A percentile compares a stretch with the other conserved stretches of the same genome.
These are phyloP conservation scores for Solea senegalensis DNA, from an alignment of 2,113 vertebrate species.

Conservation along the genomic window DNA sequence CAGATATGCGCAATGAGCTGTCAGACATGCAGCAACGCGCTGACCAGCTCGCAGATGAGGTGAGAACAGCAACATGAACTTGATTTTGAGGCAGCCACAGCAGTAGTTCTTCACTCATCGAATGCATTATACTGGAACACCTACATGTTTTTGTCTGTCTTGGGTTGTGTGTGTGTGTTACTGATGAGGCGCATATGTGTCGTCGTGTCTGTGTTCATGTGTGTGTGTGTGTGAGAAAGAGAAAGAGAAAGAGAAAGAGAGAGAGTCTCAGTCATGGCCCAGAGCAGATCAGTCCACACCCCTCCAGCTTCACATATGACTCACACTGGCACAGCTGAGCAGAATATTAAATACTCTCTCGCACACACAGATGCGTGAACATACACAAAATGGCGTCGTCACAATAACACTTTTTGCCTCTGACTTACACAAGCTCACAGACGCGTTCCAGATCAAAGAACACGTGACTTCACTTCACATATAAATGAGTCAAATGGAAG, in stretches of 20 bases:
- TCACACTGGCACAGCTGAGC: constrained; percentile 76
- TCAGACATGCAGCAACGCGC: constrained; percentile 98
- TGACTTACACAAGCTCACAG: constrained; percentile 14
- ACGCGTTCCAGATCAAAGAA: not conserved
- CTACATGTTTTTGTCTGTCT: not conserved
- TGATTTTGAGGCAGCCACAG: not conserved
- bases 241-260: constrained; percentile 4
- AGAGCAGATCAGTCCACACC: constrained; percentile 50
- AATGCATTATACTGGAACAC: constrained; percentile 3
- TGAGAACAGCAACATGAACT: constrained; percentile 67
- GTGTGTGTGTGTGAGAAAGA: constrained; percentile 1
- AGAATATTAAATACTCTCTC: constrained; percentile 70
- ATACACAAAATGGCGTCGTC: constrained; percentile 65
- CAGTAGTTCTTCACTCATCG: not conserved
- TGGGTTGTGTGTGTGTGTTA: constrained; percentile 2
- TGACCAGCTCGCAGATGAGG: constrained; percentile 97
- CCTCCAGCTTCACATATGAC: constrained; percentile 67
- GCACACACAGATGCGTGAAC: constrained; percentile 14
- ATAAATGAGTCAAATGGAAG: not conserved
- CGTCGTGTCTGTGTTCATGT: not conserved
- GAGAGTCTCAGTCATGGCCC: constrained; percentile 33
- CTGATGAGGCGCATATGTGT: too few species aligned
- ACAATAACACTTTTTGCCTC: constrained; percentile 20
- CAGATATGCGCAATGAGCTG: constrained; percentile 99
- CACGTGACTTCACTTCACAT: not conserved